Base-by-base conservation (phyloP, 2,888 invertebrate genomes). In the Eupithecia subfuscata region DNA sequence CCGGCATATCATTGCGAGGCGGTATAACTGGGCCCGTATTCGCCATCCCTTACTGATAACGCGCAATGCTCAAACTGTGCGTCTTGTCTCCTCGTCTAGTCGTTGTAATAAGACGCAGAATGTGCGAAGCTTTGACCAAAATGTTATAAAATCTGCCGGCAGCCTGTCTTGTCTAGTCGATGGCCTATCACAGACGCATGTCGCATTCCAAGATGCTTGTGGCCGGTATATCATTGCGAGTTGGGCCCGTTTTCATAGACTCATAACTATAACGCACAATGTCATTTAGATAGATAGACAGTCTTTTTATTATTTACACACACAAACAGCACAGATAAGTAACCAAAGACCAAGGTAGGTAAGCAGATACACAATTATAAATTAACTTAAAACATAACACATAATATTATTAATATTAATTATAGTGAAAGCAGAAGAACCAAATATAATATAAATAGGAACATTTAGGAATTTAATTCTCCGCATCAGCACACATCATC, bases 1-100 rank as follows among this genome's bases (percentile, higher is more conserved):
- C 83, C 85, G 84, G 86, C 85, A 85, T 86, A 84, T 86, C 87
- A 84, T 85, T 85, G 87, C 87, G 84, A 85, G 83, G 85, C 84
- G 80, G 80, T 80, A 68, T 76, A 67, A 43, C 67, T 65, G 48
- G n/a, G 80, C 37, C 65, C 40, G n/a, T 67, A 67, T 67, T 67
- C 65, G 9, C 37, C 16, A 40, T 25, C 60, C 60, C 60, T 60
- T 60, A 25, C 60, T 25, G 60, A 60, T 60, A 60, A 60, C 60
- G 60, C 25, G 25, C 25, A 9, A 12, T 60, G 11, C 22, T n/a
- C 52, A 22, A 22, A 11, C 11, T 56, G 60, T 25, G 60, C 25
- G 25, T 5, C 56, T 25, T 22, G 56, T 56, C 12, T 4, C 12
- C 5, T 22, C 5, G 56, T 56, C 12, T 25, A 60, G 25, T 60